Base-by-base conservation (phyloP, 2,797 vertebrate genomes). In the Ispidina picta region DNA sequence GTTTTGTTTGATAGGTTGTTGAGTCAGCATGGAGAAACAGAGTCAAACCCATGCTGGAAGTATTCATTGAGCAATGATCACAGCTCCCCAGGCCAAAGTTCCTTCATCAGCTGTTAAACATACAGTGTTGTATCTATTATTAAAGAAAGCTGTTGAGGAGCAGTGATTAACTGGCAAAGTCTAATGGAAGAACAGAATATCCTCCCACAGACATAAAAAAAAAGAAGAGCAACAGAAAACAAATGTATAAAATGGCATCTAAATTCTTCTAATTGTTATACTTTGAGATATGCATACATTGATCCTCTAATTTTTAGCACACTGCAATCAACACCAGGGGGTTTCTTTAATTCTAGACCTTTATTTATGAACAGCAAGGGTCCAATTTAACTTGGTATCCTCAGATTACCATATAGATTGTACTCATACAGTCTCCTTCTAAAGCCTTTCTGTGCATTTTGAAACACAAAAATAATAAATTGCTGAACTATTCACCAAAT, bases 1-100 rank as follows among this genome's bases (percentile, higher is more conserved):
- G 58, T 72, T 86, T 73, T 90, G 55, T 82, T 86, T 90, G 79
- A 79, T 89, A 65, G 68, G 74, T 41, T 91, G 88, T 93, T 89
- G 93, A 94, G 84, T 96, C 93, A 94, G 89, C 86, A 88, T 0
- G 0, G 86, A 92, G 77, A 80, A 93, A 52, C 3, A 22, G 68
- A 77, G 70, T 92, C 87, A 93, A 86, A 80, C 48, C 55, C 25
- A 12, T 26, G 37, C n/a, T 96, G 90, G 78, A 91, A 91, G 41
- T 14, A 33, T 58, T 76, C 69, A 31, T 41, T 75, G 81, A 78
- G 83, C 12, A 63, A 89, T 25, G 62, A n/a, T 75, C 62, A 17
- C 31, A 69, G 41, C 65, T 91, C 29, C 58, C 37, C 10, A 64
- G 62, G 83, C 86, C 90, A 84, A 60, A 22, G 88, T 17, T 70